Evolutionary conservation across 2,888 invertebrate species (phyloP).

Genomic region (Calliscelio sp.): DNA sequence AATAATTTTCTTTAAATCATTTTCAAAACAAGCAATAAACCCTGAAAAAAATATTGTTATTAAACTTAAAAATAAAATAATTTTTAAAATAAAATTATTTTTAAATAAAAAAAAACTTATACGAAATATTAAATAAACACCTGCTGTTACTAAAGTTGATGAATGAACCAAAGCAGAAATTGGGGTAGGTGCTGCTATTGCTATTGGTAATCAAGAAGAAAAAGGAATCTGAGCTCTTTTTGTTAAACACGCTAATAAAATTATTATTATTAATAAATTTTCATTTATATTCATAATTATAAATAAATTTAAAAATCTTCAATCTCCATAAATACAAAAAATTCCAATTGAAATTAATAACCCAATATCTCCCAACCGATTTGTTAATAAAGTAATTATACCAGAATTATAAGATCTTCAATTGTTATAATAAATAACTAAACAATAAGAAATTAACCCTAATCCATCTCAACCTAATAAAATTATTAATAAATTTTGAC

Average conservation of each 20-base stretch:
- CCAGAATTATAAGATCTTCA: conserved; percentile 90
- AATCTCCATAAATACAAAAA: conserved; percentile 46
- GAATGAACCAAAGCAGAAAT: conserved; percentile 93
- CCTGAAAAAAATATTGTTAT: conserved; percentile 89
- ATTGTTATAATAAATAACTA: conserved; percentile 91
- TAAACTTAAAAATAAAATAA: conserved; percentile 79
- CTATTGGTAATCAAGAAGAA: conserved; percentile 91
- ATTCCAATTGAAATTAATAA: conserved; percentile 70
- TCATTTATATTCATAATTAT: conserved; percentile 84
- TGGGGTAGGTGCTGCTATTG: conserved; percentile 92
- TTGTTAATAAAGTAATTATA: conserved; percentile 90
- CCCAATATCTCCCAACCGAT: conserved; percentile 87
- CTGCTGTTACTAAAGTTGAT: conserved; percentile 92
- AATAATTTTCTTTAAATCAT: conserved; percentile 92
- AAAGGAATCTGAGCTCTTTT: conserved; percentile 94
- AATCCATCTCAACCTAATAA: conserved; percentile 91
- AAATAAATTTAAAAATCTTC: conserved; percentile 85
- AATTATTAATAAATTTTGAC: conserved; percentile 90
- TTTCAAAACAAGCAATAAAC: conserved; percentile 88
- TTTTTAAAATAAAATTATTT: no score
- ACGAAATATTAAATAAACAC: conserved; percentile 91
- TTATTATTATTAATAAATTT: conserved; percentile 77
- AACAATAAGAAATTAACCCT: conserved; percentile 91
- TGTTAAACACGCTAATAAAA: conserved; percentile 88
- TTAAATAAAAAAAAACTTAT: conserved; percentile 15